These are phyloP conservation scores for Gymnarchus niloticus DNA, from an alignment of 2,113 vertebrate species.

Conservation along the genomic window DNA sequence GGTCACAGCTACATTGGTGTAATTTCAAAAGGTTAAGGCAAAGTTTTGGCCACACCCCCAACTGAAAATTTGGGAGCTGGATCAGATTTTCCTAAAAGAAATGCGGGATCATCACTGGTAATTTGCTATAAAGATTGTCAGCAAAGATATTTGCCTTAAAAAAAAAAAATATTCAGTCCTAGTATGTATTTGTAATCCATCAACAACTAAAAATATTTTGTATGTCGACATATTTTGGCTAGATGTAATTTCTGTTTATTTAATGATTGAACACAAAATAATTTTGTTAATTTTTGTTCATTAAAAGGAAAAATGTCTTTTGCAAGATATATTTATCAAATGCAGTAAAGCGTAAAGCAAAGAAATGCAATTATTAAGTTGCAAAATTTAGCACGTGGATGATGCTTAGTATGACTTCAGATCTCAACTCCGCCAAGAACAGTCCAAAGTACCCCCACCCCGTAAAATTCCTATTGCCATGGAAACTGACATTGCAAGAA, in stretches of 20 bases:
- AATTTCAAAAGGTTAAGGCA: not conserved
- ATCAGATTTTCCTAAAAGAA: no score
- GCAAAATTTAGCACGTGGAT: not conserved
- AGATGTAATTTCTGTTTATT: not conserved
- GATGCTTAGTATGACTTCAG: not conserved
- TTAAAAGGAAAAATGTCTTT: not conserved
- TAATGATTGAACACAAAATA: not conserved
- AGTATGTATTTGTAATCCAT: not conserved
- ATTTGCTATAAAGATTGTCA: not conserved
- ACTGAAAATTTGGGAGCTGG: no score
- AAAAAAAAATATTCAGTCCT: not conserved
- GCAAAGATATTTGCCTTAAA: not conserved
- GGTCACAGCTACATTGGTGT: not conserved
- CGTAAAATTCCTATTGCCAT: no score
- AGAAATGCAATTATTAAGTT: not conserved
- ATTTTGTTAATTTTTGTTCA: not conserved
- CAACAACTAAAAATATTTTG: not conserved
- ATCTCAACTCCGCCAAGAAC: no score
- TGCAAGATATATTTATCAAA: no score
- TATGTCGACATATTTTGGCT: not conserved
- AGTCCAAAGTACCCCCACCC: no score
- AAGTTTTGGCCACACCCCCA: no score
- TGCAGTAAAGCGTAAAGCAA: no score
- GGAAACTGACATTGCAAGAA: no score
- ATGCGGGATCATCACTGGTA: not conserved